Base-by-base conservation (phyloP, 2,888 invertebrate genomes). In the Liopterus haemorrhoidalis region DNA sequence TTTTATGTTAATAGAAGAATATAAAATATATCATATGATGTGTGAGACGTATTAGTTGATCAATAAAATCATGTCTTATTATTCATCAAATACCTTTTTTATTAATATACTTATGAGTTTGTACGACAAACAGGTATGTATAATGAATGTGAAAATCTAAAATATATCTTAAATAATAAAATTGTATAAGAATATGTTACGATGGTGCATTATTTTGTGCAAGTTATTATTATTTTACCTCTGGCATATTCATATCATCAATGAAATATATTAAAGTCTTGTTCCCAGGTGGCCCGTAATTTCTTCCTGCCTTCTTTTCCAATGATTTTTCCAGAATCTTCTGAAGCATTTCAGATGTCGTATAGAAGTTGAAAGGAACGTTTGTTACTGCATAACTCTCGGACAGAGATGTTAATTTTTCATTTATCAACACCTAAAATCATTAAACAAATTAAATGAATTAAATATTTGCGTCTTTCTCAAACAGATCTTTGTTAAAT, bases 171-270 rank as follows among this genome's bases (percentile, higher is more conserved):
- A n/a, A n/a, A n/a, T n/a, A n/a, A n/a, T n/a, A 30, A 30, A 30
- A 32, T 31, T 31, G 11, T 3, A 31, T 15, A 31, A 14, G 15
- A 31, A 31, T 31, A 31, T 33, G 4, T 21, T 12, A 16, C 9
- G 14, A 40, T 12, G 5, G 14, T 9, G 14, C 16, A 38, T 25
- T 5, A 25, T 15, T 22, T 22, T 31, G 8, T 5, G 12, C 5
- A 11, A 9, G 9, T 28, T 28, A 28, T 9, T 11, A 12, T 20
- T 25, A 27, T 53, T 76, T 76, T 14, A 89, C 90, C 75, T 93
- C 93, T 1, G 96, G 95, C 94, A 96, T 96, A 63, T 96, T 96
- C 85, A 96, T 85, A 60, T 96, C 96, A 62, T 96, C 96, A 48
- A 96, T 85, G 63, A 96, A 96, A 66, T 94, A 96, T 50, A 96